Evolutionary conservation across 2,888 invertebrate genomes (phyloP).

Genomic region (Stenodera caucasica): DNA sequence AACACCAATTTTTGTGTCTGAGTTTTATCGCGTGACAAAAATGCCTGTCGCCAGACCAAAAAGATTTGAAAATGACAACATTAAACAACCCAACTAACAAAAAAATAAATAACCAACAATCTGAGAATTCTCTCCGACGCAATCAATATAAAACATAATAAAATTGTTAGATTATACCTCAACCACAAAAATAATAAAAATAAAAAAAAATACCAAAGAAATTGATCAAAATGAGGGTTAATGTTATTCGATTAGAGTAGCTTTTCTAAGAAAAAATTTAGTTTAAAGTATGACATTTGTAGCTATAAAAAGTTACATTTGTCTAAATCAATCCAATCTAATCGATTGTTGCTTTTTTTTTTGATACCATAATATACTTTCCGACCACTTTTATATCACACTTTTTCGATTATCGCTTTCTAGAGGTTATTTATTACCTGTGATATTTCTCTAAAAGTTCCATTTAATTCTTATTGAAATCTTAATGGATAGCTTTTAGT

Average conservation of each 20-base stretch:
- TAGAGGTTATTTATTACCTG: neutral
- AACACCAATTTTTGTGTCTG: constrained; percentile 41
- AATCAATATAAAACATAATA: neutral
- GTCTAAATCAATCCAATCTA: too few relatives aligned
- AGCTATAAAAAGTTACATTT: too few relatives aligned
- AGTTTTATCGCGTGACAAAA: constrained; percentile 44
- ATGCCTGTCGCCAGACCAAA: constrained; percentile 41
- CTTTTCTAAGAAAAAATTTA: too few relatives aligned
- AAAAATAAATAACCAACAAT: constrained; percentile 8
- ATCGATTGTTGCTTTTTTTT: neutral
- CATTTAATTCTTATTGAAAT: neutral
- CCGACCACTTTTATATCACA: neutral
- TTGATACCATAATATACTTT: neutral
- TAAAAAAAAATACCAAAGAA: neutral
- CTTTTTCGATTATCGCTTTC: neutral
- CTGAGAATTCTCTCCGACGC: neutral
- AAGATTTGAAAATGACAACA: constrained; percentile 28
- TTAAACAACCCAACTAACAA: too few relatives aligned
- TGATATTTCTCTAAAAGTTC: neutral
- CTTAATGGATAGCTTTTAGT: neutral
- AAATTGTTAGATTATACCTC: neutral
- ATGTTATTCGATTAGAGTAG: too few relatives aligned
- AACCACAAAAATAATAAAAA: neutral
- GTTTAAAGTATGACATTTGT: too few relatives aligned
- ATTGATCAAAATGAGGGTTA: neutral